Percentiles rank a stretch among this genome's conserved stretches.
phyloP scores from a whole-genome alignment of 1,140 invertebrate species.

The Eurytemora carolleeae region DNA sequence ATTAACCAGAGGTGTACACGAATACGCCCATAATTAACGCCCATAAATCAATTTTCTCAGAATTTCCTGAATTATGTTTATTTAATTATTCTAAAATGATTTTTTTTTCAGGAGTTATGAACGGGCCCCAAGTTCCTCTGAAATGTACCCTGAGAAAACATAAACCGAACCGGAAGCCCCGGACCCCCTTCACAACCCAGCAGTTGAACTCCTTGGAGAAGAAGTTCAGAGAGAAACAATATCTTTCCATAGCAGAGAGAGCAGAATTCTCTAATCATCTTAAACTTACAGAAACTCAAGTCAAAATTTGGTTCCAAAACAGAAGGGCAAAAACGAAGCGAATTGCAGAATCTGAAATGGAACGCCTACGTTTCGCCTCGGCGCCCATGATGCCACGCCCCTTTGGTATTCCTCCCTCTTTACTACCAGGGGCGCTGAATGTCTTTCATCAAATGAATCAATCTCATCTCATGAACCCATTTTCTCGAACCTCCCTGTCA shows the following conservation, averaged over 20 bases:
- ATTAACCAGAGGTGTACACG: too few species aligned
- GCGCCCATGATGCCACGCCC: slow-evolving; percentile 27
- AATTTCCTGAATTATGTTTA: too few species aligned
- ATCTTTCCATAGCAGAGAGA: slow-evolving; percentile 82
- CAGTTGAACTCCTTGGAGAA: slow-evolving; percentile 80
- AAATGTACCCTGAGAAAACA: slow-evolving; percentile 46
- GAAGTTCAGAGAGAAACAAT: slow-evolving; percentile 90
- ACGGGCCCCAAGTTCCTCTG: neutral
- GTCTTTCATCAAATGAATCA: too few species aligned
- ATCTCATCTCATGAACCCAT: too few species aligned
- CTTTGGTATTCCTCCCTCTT: slow-evolving; percentile 21
- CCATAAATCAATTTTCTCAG: too few species aligned
- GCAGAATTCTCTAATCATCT: slow-evolving; percentile 87
- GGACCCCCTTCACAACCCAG: slow-evolving; percentile 91
- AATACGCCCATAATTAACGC: too few species aligned
- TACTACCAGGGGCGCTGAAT: slow-evolving; percentile 19
- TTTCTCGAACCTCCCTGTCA: too few species aligned
- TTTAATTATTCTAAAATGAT: too few species aligned
- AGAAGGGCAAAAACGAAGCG: slow-evolving; percentile 80
- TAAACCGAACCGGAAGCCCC: slow-evolving; percentile 89
- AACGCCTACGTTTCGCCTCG: slow-evolving; percentile 34
- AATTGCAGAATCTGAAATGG: slow-evolving; percentile 79
- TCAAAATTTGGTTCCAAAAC: slow-evolving; percentile 97
- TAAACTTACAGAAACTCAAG: slow-evolving; percentile 84
- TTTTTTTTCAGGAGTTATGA: slow-evolving; percentile 1